Evolutionary conservation across 1,140 invertebrate species (phyloP).

Genomic region (Drosophila kohkoa): DNA sequence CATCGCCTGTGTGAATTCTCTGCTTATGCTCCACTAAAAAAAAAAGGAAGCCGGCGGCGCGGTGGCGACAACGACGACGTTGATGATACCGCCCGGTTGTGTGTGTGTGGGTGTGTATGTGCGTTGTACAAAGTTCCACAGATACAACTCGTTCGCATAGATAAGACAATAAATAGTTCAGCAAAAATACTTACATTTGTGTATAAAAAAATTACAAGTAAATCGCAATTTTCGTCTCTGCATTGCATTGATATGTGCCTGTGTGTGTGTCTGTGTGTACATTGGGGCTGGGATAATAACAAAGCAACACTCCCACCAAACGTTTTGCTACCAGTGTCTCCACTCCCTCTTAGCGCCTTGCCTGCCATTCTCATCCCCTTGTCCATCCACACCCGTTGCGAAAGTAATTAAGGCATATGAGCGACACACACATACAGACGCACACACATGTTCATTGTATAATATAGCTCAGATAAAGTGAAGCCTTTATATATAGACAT

Average conservation of each 20-base stretch:
- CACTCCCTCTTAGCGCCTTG: slow-evolving; percentile 28
- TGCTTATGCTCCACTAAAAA: slow-evolving; percentile 27
- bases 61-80: slow-evolving; percentile 2
- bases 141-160: slow-evolving; percentile 39
- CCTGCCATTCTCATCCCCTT: not conserved
- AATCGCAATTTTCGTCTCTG: slow-evolving; percentile 46
- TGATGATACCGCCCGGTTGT: slow-evolving; percentile 23
- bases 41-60: slow-evolving; percentile 32
- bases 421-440: slow-evolving; percentile 11
- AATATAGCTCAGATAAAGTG: not conserved
- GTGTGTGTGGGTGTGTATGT: slow-evolving; percentile 1
- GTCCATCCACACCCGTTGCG: slow-evolving; percentile 11
- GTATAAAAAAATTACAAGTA: slow-evolving; percentile 29
- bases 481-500: not conserved
- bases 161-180: slow-evolving; percentile 53
- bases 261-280: slow-evolving; percentile 30
- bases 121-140: slow-evolving; percentile 47
- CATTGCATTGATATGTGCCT: slow-evolving; percentile 24
- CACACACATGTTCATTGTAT: not conserved
- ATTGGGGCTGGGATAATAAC: slow-evolving; percentile 31
- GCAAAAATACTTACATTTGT: slow-evolving; percentile 11
- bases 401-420: slow-evolving; percentile 46
- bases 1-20: slow-evolving; percentile 22
- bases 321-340: slow-evolving; percentile 10
- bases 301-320: slow-evolving; percentile 25